Conservation (phyloP, 2,888 invertebrate species). For the Tenthredo livida region DNA sequence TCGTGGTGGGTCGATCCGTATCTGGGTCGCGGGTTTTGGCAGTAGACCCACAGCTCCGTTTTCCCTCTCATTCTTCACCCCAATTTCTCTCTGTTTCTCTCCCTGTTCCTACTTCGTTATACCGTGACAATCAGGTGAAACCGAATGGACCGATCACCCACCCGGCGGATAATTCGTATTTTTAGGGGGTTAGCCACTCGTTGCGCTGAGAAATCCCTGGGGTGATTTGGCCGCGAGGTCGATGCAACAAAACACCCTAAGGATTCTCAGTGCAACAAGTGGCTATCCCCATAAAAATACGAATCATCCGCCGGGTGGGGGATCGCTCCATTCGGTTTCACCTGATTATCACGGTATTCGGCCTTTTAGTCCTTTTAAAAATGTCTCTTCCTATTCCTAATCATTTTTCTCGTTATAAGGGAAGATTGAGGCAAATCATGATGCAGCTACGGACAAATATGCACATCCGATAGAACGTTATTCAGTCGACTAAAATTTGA, state of each 20-base stretch:
- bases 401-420: not conserved
- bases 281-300: too few species aligned
- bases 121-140: too few species aligned
- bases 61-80: conserved; percentile 57
- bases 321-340: too few species aligned
- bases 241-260: too few species aligned
- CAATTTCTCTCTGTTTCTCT: conserved; percentile 51
- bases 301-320: too few species aligned
- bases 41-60: conserved; percentile 66
- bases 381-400: not conserved
- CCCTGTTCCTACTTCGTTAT: conserved; percentile 8
- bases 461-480: not conserved
- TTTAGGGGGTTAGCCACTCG: too few species aligned
- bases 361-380: conserved; percentile 9
- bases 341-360: too few species aligned
- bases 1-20: conserved; percentile 77
- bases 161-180: too few species aligned
- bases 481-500: conserved; percentile 3
- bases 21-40: conserved; percentile 78
- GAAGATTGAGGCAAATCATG: not conserved
- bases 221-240: too few species aligned
- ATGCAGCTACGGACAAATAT: not conserved
- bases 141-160: too few species aligned
- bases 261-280: too few species aligned
- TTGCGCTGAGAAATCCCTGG: too few species aligned